Evolutionary conservation across 1,140 invertebrate species (phyloP).

Genomic region (Pogonomyrmex barbatus): DNA sequence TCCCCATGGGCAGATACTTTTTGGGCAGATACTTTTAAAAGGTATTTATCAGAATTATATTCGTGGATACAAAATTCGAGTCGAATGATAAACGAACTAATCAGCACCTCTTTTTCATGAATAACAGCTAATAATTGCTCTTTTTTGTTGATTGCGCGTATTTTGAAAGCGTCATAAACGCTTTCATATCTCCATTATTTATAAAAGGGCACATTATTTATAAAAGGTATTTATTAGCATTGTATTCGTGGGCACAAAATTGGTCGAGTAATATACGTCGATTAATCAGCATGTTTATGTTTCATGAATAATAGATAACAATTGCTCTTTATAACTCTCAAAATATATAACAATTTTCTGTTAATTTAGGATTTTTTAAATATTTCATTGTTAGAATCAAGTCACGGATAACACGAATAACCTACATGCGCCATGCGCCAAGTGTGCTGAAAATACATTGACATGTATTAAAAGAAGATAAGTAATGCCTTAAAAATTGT

Average conservation of each 20-base stretch:
- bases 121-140: too few species aligned
- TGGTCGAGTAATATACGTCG: neutral
- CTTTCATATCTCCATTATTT: too few species aligned
- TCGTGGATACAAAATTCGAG: too few species aligned
- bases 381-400: neutral
- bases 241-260: neutral
- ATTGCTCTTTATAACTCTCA: neutral
- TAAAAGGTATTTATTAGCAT: neutral
- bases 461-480: neutral
- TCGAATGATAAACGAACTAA: neutral
- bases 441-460: neutral
- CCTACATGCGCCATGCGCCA: neutral
- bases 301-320: neutral
- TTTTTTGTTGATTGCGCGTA: too few species aligned
- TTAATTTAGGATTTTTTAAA: neutral
- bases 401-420: neutral
- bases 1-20: neutral
- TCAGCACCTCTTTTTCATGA: too few species aligned
- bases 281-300: neutral
- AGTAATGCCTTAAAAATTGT: neutral
- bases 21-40: neutral
- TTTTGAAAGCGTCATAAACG: too few species aligned
- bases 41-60: neutral
- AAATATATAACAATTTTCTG: neutral
- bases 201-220: too few species aligned